Conservation (phyloP, 2,113 vertebrate genomes). For the Phycodurus eques region DNA sequence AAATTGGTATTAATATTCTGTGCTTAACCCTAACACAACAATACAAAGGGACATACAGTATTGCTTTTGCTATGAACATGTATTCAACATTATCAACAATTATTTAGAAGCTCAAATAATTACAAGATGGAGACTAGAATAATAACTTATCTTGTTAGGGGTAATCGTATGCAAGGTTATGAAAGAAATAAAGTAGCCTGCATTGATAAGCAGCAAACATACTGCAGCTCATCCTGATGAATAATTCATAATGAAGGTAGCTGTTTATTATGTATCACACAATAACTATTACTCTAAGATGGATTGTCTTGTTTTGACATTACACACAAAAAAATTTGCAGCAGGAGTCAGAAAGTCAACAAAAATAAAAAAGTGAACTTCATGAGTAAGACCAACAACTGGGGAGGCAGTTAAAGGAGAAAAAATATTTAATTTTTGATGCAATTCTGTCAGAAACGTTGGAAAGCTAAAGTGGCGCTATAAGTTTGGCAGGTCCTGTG, state of each 20-base stretch:
- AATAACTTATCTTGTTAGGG: background rate
- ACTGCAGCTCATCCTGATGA: slow-evolving; percentile 3
- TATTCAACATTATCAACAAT: background rate
- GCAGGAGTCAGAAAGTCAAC: background rate
- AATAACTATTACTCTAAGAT: background rate
- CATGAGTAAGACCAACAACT: background rate
- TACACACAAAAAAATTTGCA: background rate
- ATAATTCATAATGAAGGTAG: slow-evolving; percentile 30
- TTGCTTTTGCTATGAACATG: too few species aligned
- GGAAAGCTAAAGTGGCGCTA: slow-evolving; percentile 12
- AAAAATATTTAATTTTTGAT: background rate
- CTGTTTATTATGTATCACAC: slow-evolving; percentile 14
- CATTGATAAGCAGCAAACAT: slow-evolving; percentile 20
- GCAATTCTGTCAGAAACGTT: slow-evolving; percentile 8
- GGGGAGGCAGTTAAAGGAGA: background rate
- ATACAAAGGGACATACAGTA: too few species aligned
- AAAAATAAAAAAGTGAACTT: slow-evolving; percentile 4
- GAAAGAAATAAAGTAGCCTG: background rate
- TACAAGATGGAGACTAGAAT: slow-evolving; percentile 1
- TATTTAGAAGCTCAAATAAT: slow-evolving; percentile 15
- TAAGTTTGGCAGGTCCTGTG: too few species aligned
- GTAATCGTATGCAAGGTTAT: slow-evolving; percentile 17
- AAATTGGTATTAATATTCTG: too few species aligned
- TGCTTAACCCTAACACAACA: too few species aligned
- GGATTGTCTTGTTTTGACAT: slow-evolving; percentile 4